Conservation (phyloP, 2,888 invertebrate genomes). For the Stenurella melanura region DNA sequence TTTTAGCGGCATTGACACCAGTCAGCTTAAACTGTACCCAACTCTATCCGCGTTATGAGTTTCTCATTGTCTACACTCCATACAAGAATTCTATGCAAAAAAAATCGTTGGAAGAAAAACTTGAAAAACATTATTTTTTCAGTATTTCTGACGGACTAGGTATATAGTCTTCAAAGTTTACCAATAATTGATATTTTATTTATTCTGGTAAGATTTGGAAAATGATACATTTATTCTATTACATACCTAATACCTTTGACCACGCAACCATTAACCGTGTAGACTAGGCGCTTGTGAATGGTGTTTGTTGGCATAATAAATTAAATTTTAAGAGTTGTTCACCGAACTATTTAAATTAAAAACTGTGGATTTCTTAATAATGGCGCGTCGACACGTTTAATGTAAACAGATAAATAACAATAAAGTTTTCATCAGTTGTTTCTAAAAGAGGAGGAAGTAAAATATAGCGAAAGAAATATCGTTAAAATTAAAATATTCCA, state of each 20-base stretch:
- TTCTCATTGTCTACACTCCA: too few species aligned
- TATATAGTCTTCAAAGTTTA: too few species aligned
- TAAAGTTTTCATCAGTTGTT: conserved; percentile 18
- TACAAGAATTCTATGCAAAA: too few species aligned
- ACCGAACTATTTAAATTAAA: not conserved
- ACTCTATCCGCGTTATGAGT: too few species aligned
- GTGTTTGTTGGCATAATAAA: not conserved
- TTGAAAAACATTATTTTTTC: too few species aligned
- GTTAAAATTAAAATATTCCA: conserved; percentile 38
- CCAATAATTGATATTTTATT: too few species aligned
- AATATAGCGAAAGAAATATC: conserved; percentile 20
- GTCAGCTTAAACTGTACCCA: too few species aligned
- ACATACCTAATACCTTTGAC: not conserved
- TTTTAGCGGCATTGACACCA: too few species aligned
- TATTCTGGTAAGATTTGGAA: too few species aligned
- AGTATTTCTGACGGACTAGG: too few species aligned
- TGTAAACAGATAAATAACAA: conserved; percentile 6
- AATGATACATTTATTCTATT: too few species aligned
- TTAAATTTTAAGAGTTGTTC: not conserved
- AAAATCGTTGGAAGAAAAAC: too few species aligned
- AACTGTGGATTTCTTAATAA: not conserved
- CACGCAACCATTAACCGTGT: not conserved
- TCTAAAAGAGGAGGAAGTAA: not conserved
- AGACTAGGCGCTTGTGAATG: not conserved
- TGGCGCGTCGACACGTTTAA: not conserved